Conservation (phyloP, 2,888 invertebrate species). For the Chorisops tibialis region DNA sequence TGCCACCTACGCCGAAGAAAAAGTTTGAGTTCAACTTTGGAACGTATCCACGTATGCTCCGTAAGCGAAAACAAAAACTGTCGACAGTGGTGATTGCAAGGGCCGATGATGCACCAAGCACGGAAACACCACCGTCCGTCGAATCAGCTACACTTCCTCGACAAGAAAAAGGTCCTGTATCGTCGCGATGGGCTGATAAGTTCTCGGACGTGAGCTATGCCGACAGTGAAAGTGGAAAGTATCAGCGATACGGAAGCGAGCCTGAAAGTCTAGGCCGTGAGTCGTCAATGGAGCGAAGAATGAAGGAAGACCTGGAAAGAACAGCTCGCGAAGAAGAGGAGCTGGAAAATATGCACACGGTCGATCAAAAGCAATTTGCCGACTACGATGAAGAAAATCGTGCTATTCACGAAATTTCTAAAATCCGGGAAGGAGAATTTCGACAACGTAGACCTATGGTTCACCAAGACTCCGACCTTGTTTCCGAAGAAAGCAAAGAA, state of each 20-base stretch:
- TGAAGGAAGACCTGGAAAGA: constrained; percentile 47
- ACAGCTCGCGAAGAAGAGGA: constrained; percentile 49
- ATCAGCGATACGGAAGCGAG: constrained; percentile 49
- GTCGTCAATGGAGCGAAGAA: constrained; percentile 51
- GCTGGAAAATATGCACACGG: constrained; percentile 47
- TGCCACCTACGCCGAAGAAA: constrained; percentile 56
- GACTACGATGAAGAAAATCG: constrained; percentile 58
- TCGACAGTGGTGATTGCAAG: constrained; percentile 52
- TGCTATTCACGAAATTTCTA: constrained; percentile 54
- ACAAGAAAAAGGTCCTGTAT: constrained; percentile 54
- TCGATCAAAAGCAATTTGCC: constrained; percentile 58
- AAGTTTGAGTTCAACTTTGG: constrained; percentile 70
- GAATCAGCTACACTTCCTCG: constrained; percentile 65
- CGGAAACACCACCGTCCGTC: constrained; percentile 60
- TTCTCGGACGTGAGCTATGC: constrained; percentile 53
- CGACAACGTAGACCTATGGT: constrained; percentile 47
- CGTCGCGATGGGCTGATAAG: constrained; percentile 56
- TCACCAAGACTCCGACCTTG: constrained; percentile 51
- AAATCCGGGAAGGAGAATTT: constrained; percentile 48
- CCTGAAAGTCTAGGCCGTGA: constrained; percentile 47
- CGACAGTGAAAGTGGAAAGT: constrained; percentile 53
- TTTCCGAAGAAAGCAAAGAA: constrained; percentile 51
- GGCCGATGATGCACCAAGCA: constrained; percentile 56
- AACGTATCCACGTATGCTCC: constrained; percentile 73
- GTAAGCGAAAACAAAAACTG: constrained; percentile 42